phyloP scores from a whole-genome alignment of 2,113 vertebrate species.

The Callorhinus ursinus region DNA sequence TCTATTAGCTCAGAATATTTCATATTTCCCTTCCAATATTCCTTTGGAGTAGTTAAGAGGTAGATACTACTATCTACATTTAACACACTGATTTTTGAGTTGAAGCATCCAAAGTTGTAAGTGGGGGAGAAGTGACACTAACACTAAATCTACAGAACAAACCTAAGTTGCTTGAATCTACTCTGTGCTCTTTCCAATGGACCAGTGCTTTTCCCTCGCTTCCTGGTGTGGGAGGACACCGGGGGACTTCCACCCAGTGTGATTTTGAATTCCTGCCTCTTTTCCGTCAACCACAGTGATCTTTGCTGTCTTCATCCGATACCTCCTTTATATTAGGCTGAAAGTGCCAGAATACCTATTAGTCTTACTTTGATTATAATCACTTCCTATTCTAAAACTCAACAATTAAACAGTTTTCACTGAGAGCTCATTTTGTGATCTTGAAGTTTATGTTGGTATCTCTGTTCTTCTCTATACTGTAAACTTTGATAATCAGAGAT shows the following conservation, averaged over 20 bases:
- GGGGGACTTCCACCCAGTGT: rapidly evolving
- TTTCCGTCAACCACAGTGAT: neutral
- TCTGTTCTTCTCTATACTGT: neutral
- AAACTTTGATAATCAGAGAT: constrained; percentile 2
- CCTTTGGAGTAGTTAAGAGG: neutral
- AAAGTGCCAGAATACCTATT: neutral
- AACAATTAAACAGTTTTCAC: neutral
- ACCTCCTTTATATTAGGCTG: neutral
- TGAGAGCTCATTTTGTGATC: neutral
- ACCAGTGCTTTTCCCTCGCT: rapidly evolving
- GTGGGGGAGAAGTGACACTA: neutral
- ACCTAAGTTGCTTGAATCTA: neutral
- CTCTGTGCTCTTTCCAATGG: neutral
- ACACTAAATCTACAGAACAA: too few species aligned
- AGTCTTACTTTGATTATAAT: neutral
- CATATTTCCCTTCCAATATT: neutral
- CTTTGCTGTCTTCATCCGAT: neutral
- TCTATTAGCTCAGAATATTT: neutral
- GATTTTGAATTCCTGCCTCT: neutral
- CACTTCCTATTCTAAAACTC: neutral
- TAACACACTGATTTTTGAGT: neutral
- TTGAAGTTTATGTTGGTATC: neutral
- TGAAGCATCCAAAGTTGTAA: neutral
- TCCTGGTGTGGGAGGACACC: neutral
- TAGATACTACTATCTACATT: neutral